Base-by-base conservation (phyloP, 1,140 invertebrate genomes). In the Kradibia gibbosae region DNA sequence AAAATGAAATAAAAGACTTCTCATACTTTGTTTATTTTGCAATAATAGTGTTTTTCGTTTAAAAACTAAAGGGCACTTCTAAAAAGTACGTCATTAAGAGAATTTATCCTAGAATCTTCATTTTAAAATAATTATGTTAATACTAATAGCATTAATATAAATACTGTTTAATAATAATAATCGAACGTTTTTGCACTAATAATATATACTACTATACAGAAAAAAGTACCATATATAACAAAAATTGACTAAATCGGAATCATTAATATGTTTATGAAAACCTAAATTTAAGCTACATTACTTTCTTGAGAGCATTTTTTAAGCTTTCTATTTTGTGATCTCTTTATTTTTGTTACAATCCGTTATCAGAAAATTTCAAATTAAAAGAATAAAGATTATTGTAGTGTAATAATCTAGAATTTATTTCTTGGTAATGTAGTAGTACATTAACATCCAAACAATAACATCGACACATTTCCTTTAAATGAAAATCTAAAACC, bases 31-130 rank as follows among this genome's bases (percentile, higher is more conserved):
- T 73, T 73, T 73, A 73, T 73, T n/a, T 25, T 0, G 7, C 17
- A 31, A 45, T 53, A 11, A 25, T 45, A 55, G 15, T 36, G 25
- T 73, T 73, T 73, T 53, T 73, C 71, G 55, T 53, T 48, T 42
- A 13, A 28, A 48, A 71, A 48, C 28, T 8, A 45, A 10, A n/a
- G 70, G 70, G 45, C 48, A n/a, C 20, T 67, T 11, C 7, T 20
- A 15, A n/a, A n/a, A n/a, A n/a, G n/a, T n/a, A n/a, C n/a, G n/a
- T n/a, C n/a, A n/a, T n/a, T n/a, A n/a, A n/a, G n/a, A n/a, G n/a
- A n/a, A n/a, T n/a, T n/a, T n/a, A n/a, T n/a, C n/a, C n/a, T n/a
- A n/a, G n/a, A n/a, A n/a, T n/a, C n/a, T n/a, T n/a, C n/a, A n/a
- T n/a, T n/a, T n/a, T n/a, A n/a, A n/a, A 53, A 53, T 53, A 17